These are phyloP conservation scores for Ommatoiulus sabulosus DNA, from an alignment of 2,888 invertebrate genomes.

Conservation along the genomic window DNA sequence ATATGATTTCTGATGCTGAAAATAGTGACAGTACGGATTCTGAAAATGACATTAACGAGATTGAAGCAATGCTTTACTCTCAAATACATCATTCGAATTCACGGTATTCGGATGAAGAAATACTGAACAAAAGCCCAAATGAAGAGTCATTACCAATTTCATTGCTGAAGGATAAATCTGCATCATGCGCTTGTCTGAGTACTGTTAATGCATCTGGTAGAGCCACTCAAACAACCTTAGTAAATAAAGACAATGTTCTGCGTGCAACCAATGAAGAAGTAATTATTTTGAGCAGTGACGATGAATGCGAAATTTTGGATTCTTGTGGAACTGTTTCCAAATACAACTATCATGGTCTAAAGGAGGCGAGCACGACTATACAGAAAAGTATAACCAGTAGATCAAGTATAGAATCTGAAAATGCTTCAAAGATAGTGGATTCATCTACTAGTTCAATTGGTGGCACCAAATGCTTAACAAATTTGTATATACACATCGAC, in stretches of 20 bases:
- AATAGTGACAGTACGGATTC: neutral
- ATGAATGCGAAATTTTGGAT: constrained; percentile 47
- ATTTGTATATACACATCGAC: constrained; percentile 32
- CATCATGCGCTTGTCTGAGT: neutral
- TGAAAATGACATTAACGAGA: neutral
- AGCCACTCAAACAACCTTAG: neutral
- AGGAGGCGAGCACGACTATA: too few species aligned
- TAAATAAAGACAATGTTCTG: constrained; percentile 10
- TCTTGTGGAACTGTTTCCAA: neutral
- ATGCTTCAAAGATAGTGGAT: neutral
- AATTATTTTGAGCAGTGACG: neutral
- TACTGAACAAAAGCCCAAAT: neutral
- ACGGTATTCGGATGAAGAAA: neutral
- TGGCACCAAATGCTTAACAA: neutral
- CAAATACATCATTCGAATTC: constrained; percentile 24
- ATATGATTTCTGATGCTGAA: neutral
- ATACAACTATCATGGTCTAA: neutral
- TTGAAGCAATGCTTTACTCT: constrained; percentile 49
- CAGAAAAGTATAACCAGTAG: too few species aligned
- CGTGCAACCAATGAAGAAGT: neutral
- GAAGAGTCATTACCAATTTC: neutral
- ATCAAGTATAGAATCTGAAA: neutral
- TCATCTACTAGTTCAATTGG: neutral
- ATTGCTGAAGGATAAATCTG: neutral
- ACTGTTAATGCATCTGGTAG: neutral